Conservation (phyloP, 1,140 invertebrate species). For the Ephestia elutella region DNA sequence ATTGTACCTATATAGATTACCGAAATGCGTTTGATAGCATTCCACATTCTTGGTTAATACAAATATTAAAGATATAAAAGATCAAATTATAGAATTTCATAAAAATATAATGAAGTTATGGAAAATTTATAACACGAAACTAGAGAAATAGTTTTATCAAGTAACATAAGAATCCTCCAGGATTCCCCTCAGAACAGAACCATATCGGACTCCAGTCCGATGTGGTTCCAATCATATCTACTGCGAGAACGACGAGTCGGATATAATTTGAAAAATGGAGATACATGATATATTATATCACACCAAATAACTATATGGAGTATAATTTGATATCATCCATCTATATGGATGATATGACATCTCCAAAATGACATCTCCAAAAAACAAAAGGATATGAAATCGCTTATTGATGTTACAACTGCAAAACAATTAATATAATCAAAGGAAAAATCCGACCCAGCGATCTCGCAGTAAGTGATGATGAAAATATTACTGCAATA, state of each 20-base stretch:
- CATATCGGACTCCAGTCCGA: background rate
- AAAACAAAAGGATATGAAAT: slow-evolving; percentile 26
- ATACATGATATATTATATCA: too few species aligned
- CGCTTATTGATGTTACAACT: slow-evolving; percentile 28
- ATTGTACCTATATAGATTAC: slow-evolving; percentile 9
- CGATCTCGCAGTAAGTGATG: slow-evolving; percentile 10
- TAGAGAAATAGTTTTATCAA: slow-evolving; percentile 15
- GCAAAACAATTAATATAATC: slow-evolving; percentile 25
- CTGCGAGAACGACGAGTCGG: background rate
- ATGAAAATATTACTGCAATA: slow-evolving; percentile 17
- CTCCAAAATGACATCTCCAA: slow-evolving; percentile 19
- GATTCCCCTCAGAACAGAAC: too few species aligned
- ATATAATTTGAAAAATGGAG: slow-evolving; percentile 4
- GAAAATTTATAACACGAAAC: background rate
- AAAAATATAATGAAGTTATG: background rate
- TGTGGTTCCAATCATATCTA: slow-evolving; percentile 4
- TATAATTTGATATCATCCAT: slow-evolving; percentile 19
- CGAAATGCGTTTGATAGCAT: background rate
- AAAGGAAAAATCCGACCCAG: slow-evolving; percentile 19
- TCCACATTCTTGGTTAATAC: slow-evolving; percentile 6
- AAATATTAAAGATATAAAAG: slow-evolving; percentile 1
- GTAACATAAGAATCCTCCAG: too few species aligned
- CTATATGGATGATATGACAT: slow-evolving; percentile 20
- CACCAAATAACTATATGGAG: background rate
- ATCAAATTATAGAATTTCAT: background rate